Percentiles rank a stretch among this genome's conserved stretches.
These are phyloP conservation scores for Ashinkailepas kermadecensis DNA, from an alignment of 2,888 invertebrate species.

Conservation along the genomic window DNA sequence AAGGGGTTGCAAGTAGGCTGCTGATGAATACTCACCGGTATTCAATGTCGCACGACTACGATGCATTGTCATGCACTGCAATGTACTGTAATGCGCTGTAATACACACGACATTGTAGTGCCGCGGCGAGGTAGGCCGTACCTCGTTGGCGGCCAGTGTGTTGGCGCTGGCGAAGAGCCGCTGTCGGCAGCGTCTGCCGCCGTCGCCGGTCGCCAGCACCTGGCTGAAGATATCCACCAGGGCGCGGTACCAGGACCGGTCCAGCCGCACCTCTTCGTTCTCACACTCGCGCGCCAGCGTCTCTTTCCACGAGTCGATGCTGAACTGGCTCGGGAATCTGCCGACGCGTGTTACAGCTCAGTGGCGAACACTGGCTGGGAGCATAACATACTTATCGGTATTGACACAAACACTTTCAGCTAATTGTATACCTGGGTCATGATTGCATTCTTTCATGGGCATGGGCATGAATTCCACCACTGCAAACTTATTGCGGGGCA, in stretches of 20 bases:
- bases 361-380: neutral
- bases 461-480: no score
- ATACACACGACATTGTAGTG: no score
- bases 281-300: neutral
- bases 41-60: no score
- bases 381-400: no score
- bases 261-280: neutral
- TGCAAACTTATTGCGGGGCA: no score
- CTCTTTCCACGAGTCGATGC: slow-evolving; percentile 19
- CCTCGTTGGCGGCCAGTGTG: slow-evolving; percentile 13
- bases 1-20: no score
- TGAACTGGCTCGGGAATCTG: slow-evolving; percentile 11
- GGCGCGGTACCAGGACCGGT: slow-evolving; percentile 14
- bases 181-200: neutral
- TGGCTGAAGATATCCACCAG: neutral
- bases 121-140: neutral
- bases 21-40: no score
- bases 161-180: slow-evolving; percentile 1
- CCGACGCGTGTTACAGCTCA: neutral
- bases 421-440: no score
- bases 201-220: neutral
- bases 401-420: no score
- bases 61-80: no score
- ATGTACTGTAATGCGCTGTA: no score
- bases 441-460: no score